Conservation (phyloP, 37 sponge, comb jelly and placozoan species). For the Ephydatia muelleri region DNA sequence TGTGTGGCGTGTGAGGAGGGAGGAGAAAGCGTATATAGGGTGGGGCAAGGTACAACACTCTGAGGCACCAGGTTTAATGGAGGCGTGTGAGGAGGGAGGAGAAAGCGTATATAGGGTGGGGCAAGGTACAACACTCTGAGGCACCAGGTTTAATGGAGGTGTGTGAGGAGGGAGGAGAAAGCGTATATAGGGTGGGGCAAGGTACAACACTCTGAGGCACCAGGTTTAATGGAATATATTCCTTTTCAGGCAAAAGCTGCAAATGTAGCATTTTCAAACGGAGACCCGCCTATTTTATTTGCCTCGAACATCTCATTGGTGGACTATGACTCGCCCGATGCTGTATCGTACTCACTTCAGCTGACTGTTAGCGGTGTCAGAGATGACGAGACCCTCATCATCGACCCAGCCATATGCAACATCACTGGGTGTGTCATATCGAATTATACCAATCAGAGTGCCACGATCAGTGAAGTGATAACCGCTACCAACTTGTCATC, state of each 20-base stretch:
- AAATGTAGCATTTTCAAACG: constrained; percentile 13
- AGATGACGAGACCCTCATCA: not conserved
- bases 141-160: no score
- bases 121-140: no score
- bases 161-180: no score
- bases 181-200: no score
- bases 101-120: no score
- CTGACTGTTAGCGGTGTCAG: constrained; percentile 5
- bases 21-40: no score
- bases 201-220: no score
- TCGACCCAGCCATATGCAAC: not conserved
- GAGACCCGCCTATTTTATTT: constrained; percentile 20
- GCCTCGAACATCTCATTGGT: constrained; percentile 24
- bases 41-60: no score
- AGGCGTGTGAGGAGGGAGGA: no score
- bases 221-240: not conserved
- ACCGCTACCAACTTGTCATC: not conserved
- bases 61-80: no score
- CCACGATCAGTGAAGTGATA: not conserved
- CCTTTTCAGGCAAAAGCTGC: not conserved
- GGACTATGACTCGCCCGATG: constrained; percentile 38
- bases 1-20: no score
- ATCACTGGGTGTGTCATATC: not conserved
- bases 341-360: not conserved
- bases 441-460: not conserved